Evolutionary conservation across 2,888 invertebrate genomes (phyloP).

Genomic region (Bugulina stolonifera): DNA sequence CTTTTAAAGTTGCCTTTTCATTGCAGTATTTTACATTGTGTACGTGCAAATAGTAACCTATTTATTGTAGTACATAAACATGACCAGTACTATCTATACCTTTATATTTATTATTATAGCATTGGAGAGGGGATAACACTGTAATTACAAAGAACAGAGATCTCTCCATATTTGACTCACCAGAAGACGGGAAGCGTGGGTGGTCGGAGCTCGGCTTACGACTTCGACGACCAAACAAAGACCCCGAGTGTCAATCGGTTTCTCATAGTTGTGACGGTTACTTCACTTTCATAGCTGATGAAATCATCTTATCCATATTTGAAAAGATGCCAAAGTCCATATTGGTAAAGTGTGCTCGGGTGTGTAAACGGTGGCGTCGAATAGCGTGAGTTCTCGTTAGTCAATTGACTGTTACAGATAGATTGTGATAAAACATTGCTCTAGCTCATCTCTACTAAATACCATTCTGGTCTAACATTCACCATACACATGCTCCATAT

Average conservation of each 20-base stretch:
- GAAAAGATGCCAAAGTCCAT: slow-evolving; percentile 74
- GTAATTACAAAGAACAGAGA: background rate
- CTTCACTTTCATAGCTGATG: slow-evolving; percentile 73
- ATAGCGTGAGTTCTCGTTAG: slow-evolving; percentile 57
- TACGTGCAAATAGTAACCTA: no score
- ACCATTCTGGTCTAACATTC: no score
- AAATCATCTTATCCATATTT: slow-evolving; percentile 73
- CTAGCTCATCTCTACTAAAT: no score
- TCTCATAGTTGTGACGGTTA: slow-evolving; percentile 37
- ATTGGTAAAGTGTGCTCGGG: slow-evolving; percentile 67
- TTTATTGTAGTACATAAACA: no score
- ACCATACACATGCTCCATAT: no score
- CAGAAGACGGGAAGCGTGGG: slow-evolving; percentile 15
- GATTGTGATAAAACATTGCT: no score
- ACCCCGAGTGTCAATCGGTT: background rate
- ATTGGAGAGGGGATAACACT: background rate
- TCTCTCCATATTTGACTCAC: slow-evolving; percentile 7
- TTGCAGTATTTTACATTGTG: no score
- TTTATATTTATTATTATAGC: no score
- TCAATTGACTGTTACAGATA: no score
- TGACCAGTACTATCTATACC: no score
- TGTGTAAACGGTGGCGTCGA: slow-evolving; percentile 70
- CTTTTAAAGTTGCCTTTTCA: no score
- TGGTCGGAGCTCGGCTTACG: slow-evolving; percentile 20
- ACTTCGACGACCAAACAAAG: background rate